phyloP scores from a whole-genome alignment of 2,888 invertebrate genomes.

The Mantis religiosa region DNA sequence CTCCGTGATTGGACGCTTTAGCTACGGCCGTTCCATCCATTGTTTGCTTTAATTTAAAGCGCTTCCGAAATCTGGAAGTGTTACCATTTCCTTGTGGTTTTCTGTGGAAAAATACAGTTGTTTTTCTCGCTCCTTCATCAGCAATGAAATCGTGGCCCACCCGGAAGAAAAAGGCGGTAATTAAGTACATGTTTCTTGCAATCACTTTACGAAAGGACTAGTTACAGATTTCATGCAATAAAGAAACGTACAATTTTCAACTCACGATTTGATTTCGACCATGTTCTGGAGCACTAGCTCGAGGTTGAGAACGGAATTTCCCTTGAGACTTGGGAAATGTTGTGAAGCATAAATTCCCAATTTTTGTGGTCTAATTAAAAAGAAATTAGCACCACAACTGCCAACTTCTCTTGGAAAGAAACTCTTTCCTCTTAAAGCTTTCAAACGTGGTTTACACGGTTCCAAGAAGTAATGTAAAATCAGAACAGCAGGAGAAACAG shows the following conservation, averaged over 20 bases:
- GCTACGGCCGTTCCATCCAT: background rate
- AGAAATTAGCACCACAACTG: background rate
- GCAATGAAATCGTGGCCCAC: background rate
- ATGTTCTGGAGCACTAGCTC: background rate
- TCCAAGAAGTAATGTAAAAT: too few species aligned
- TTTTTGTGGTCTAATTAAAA: background rate
- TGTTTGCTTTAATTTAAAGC: background rate
- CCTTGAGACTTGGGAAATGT: background rate
- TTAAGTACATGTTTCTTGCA: background rate
- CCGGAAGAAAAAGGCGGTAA: background rate
- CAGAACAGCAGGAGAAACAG: too few species aligned
- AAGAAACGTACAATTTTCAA: background rate
- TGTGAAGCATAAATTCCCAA: background rate
- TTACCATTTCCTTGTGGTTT: background rate
- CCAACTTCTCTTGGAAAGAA: background rate
- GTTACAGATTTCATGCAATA: conserved; percentile 7
- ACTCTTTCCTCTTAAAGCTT: background rate
- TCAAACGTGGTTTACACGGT: too few species aligned
- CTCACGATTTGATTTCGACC: background rate
- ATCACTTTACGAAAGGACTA: background rate
- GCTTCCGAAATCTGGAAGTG: background rate
- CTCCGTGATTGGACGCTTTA: background rate
- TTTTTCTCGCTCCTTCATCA: background rate
- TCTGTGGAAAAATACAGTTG: background rate
- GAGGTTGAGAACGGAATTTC: background rate